Evolutionary conservation across 2,888 invertebrate genomes (phyloP), one percentile per base, ranked within the genome.

Genomic region (Hedychridium roseum): DNA sequence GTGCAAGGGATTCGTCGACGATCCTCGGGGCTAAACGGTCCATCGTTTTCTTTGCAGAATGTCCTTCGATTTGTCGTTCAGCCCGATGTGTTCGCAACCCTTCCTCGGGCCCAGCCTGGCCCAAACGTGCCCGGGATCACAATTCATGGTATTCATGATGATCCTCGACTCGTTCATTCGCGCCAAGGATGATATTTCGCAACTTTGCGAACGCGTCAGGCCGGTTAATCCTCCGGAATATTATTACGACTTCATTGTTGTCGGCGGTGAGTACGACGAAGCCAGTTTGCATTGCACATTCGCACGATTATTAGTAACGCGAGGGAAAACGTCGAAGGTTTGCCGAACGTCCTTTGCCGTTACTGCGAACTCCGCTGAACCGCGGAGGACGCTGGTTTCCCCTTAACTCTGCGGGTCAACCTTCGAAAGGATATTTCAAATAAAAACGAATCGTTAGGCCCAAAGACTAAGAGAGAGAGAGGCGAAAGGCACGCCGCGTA

Each of bases 221-320:
- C 82, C 84, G 4, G 73, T 64, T 39, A 71, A 78, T 1, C 68
- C 69, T 1, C 78, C 82, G 1, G 83, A 85, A 41, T 71, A 79
- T 1, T 82, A 79, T 41, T 88, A 88, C 57, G 88, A 88, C 69
- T 88, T 87, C 64, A 82, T 88, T 20, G 86, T 87, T 3, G 79
- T 86, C 7, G 88, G 88, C 0, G 87, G 78, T 78, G 44, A 71
- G 77, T 71, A 60, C n/a, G n/a, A n/a, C n/a, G n/a, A n/a, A n/a
- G n/a, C n/a, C n/a, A n/a, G n/a, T n/a, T n/a, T n/a, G n/a, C n/a
- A n/a, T n/a, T n/a, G n/a, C n/a, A n/a, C n/a, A n/a, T n/a, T n/a
- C n/a, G n/a, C n/a, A n/a, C n/a, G n/a, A n/a, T n/a, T n/a, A n/a
- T n/a, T n/a, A n/a, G n/a, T n/a, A n/a, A n/a, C n/a, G n/a, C n/a